Percentiles rank a stretch among this genome's conserved stretches.
Evolutionary conservation across 1,140 invertebrate genomes (phyloP).

Genomic region (Zaprionus lachaisei): DNA sequence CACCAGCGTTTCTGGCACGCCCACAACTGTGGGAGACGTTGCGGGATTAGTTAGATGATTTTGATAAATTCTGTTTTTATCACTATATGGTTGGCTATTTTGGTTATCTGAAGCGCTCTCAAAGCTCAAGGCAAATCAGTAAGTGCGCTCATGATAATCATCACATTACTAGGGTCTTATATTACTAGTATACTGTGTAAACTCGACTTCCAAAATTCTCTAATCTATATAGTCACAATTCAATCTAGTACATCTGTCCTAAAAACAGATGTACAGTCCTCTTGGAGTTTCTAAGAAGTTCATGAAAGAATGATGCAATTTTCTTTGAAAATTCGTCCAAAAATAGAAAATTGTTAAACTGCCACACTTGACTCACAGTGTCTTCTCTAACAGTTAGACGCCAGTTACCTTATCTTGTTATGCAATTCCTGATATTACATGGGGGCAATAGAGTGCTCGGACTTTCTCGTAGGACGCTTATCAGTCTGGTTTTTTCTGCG

Average conservation of each 20-base stretch:
- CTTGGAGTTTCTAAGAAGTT: not conserved
- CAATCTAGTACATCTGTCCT: not conserved
- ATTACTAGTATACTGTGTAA: not conserved
- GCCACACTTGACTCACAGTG: not conserved
- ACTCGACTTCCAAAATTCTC: not conserved
- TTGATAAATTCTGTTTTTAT: constrained; percentile 34
- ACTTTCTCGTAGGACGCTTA: not conserved
- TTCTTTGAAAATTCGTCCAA: not conserved
- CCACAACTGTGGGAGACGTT: not conserved
- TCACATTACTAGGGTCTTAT: not conserved
- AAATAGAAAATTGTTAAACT: not conserved
- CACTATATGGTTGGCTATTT: constrained; percentile 12
- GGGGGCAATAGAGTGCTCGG: constrained; percentile 1
- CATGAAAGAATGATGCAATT: not conserved
- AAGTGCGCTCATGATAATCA: constrained; percentile 4
- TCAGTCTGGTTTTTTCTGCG: not conserved
- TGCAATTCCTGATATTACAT: constrained; percentile 17
- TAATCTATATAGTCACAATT: not conserved
- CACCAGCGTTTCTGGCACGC: not conserved
- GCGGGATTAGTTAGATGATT: constrained; percentile 17
- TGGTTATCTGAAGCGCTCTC: constrained; percentile 11
- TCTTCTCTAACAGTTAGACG: not conserved
- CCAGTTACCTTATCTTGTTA: not conserved
- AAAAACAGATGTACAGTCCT: not conserved
- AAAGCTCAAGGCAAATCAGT: constrained; percentile 14